A percentile compares a stretch with the other conserved stretches of the same genome.
Evolutionary conservation across 2,113 vertebrate genomes (phyloP).

Genomic region (Ammodytes dubius): DNA sequence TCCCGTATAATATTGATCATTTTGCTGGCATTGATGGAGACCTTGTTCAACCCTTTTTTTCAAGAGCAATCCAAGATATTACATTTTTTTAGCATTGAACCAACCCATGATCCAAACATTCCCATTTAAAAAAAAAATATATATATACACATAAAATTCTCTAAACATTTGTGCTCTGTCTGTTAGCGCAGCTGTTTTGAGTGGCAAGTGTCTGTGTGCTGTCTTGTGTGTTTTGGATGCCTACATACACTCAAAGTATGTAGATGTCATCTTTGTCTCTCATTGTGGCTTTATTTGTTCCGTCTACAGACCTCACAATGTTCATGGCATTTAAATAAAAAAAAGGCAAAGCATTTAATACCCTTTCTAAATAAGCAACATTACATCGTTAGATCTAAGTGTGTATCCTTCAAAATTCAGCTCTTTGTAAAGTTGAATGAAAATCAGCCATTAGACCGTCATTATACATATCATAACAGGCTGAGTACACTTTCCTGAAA

Average conservation of each 20-base stretch:
- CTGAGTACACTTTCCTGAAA: slow-evolving; percentile 55
- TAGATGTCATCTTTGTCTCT: slow-evolving; percentile 24
- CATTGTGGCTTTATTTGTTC: slow-evolving; percentile 46
- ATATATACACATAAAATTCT: slow-evolving; percentile 27
- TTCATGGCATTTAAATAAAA: slow-evolving; percentile 22
- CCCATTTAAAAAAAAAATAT: background rate
- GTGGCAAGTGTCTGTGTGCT: slow-evolving; percentile 51
- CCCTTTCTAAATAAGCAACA: background rate
- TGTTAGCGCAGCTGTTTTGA: slow-evolving; percentile 42
- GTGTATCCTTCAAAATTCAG: slow-evolving; percentile 17
- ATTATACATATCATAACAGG: slow-evolving; percentile 43
- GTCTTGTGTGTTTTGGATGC: slow-evolving; percentile 48
- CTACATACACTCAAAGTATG: slow-evolving; percentile 45
- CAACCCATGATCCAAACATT: no score
- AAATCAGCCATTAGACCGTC: slow-evolving; percentile 41
- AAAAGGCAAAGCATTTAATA: background rate
- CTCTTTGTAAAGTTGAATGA: background rate
- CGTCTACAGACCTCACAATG: slow-evolving; percentile 26
- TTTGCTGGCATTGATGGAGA: slow-evolving; percentile 27
- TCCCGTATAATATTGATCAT: slow-evolving; percentile 31
- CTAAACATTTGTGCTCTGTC: slow-evolving; percentile 33
- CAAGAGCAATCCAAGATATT: slow-evolving; percentile 7
- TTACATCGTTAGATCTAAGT: slow-evolving; percentile 12
- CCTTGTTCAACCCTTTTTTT: slow-evolving; percentile 1
- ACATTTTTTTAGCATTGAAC: slow-evolving; percentile 12